Evolutionary conservation across 2,113 vertebrate genomes (phyloP).

Genomic region (Menidia beryllina): DNA sequence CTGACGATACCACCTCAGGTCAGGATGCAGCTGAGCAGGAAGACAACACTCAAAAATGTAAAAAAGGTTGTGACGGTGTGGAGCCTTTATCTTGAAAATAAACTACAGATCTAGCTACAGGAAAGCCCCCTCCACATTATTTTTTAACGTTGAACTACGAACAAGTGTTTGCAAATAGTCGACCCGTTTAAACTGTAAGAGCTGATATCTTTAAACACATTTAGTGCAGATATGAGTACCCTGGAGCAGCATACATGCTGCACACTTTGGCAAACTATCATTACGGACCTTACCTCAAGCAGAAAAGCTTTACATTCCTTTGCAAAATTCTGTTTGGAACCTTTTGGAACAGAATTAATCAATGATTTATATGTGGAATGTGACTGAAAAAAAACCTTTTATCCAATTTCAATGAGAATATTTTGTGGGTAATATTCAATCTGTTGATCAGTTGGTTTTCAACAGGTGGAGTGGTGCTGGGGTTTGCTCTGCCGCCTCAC

Average conservation of each 20-base stretch:
- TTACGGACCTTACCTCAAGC: too few relatives aligned
- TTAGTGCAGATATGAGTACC: background rate
- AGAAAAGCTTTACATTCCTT: too few relatives aligned
- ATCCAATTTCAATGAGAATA: constrained; percentile 44
- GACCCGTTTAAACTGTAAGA: background rate
- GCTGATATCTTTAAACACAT: background rate
- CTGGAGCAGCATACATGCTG: background rate
- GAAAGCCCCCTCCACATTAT: background rate
- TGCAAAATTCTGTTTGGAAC: constrained; percentile 26
- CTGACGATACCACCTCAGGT: constrained; percentile 1
- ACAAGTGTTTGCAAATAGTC: background rate
- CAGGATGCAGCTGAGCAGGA: constrained; percentile 65
- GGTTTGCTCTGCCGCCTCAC: too few relatives aligned
- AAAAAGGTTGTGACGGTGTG: background rate
- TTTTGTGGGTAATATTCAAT: constrained; percentile 12
- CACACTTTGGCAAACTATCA: constrained; percentile 49
- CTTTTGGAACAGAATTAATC: too few relatives aligned
- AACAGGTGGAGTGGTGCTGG: too few relatives aligned
- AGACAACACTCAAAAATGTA: constrained; percentile 18
- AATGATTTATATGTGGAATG: background rate
- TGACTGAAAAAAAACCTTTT: constrained; percentile 29
- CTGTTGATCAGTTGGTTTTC: constrained; percentile 15
- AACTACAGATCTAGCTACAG: constrained; percentile 18
- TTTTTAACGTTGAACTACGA: background rate
- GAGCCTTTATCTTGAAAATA: constrained; percentile 35